These are phyloP conservation scores for Anguilla marmorata DNA, from an alignment of 2,797 vertebrate genomes.

Conservation along the genomic window DNA sequence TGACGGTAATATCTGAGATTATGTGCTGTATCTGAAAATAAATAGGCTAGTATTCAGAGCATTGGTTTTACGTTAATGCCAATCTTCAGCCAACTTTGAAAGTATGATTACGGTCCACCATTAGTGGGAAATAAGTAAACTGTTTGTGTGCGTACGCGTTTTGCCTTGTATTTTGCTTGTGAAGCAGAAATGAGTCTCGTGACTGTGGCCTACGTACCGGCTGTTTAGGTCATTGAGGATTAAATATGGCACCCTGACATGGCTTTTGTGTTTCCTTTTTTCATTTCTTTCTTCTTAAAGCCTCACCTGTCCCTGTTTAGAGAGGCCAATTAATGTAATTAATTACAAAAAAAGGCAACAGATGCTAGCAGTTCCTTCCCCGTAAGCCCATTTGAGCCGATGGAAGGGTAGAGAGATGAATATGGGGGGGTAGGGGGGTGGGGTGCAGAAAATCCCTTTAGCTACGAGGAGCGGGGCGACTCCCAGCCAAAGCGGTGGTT, in stretches of 20 bases:
- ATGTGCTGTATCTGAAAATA: not conserved
- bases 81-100: not conserved
- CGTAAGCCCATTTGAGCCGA: conserved; percentile 25
- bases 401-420: conserved; percentile 4
- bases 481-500: not conserved
- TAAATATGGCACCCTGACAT: conserved; percentile 55
- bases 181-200: conserved; percentile 12
- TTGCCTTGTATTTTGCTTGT: not conserved
- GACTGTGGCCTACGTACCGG: not conserved
- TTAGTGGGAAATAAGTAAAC: not conserved
- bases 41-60: not conserved
- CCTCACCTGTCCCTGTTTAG: conserved; percentile 56
- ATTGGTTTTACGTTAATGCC: not conserved
- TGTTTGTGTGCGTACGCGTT: not conserved
- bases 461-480: not conserved
- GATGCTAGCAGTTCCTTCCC: conserved; percentile 68
- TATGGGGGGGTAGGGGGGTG: not conserved
- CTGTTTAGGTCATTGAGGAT: conserved; percentile 36
- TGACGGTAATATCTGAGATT: not conserved
- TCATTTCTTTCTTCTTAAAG: conserved; percentile 47
- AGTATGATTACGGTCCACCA: not conserved
- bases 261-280: conserved; percentile 43
- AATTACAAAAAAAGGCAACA: conserved; percentile 75
- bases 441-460: conserved; percentile 23
- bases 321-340: conserved; percentile 74